These are phyloP conservation scores for Distichodus sexfasciatus DNA, from an alignment of 2,797 vertebrate species.

Conservation along the genomic window DNA sequence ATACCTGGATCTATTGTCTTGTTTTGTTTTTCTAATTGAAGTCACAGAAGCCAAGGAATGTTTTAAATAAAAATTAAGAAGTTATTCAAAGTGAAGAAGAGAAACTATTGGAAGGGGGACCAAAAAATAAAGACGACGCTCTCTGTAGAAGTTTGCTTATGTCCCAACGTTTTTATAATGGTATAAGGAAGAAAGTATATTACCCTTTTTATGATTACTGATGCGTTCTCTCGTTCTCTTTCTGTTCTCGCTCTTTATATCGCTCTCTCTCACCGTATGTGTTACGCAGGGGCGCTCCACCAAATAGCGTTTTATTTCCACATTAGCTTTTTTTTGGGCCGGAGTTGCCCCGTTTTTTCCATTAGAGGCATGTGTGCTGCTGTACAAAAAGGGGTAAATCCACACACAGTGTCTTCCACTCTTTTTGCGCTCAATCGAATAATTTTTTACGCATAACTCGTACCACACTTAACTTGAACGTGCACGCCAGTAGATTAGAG, in stretches of 20 bases:
- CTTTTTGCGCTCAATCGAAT: not conserved
- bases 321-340: too few relatives aligned
- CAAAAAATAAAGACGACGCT: conserved; percentile 65
- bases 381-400: conserved; percentile 1
- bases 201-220: conserved; percentile 60
- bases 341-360: too few relatives aligned
- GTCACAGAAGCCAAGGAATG: conserved; percentile 53
- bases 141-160: conserved; percentile 71
- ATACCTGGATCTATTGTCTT: conserved; percentile 72
- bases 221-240: conserved; percentile 17
- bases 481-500: conserved; percentile 35
- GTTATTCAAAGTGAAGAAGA: conserved; percentile 56
- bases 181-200: conserved; percentile 67
- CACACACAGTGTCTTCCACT: not conserved
- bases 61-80: conserved; percentile 26
- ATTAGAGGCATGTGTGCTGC: conserved; percentile 5
- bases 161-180: conserved; percentile 69
- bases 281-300: not conserved
- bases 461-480: conserved; percentile 30
- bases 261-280: not conserved
- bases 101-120: conserved; percentile 70
- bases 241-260: conserved; percentile 12
- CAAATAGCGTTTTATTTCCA: too few relatives aligned
- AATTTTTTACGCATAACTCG: conserved; percentile 51
- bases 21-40: conserved; percentile 82